phyloP scores from a whole-genome alignment of 2,888 invertebrate species.

The Choristoneura rosaceana region DNA sequence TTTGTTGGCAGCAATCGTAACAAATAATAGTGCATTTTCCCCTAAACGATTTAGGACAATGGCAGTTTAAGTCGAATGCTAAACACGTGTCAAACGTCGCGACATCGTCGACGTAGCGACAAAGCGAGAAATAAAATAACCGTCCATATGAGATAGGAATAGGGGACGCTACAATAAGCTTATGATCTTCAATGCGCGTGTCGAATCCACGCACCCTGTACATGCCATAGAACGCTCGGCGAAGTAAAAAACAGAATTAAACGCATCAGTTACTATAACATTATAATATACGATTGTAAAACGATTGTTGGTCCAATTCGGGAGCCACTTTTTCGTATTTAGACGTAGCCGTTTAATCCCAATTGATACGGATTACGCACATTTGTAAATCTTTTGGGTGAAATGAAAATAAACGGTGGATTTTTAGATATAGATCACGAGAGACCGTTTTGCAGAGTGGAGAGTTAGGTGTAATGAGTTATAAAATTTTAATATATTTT shows the following conservation, averaged over 20 bases:
- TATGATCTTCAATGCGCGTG: conserved; percentile 67
- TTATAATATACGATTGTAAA: conserved; percentile 69
- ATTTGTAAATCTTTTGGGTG: conserved; percentile 25
- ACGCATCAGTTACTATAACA: conserved; percentile 65
- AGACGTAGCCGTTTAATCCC: conserved; percentile 46
- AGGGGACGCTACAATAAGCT: conserved; percentile 60
- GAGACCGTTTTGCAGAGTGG: neutral
- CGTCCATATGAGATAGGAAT: conserved; percentile 71
- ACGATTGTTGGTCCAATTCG: conserved; percentile 56
- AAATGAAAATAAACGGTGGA: conserved; percentile 7
- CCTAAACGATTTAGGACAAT: conserved; percentile 74
- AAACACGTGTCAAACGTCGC: conserved; percentile 81
- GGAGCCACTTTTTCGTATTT: conserved; percentile 28
- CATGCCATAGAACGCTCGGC: conserved; percentile 60
- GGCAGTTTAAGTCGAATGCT: conserved; percentile 75
- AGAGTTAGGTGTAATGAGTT: neutral
- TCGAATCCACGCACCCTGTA: conserved; percentile 72
- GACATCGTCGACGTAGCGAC: conserved; percentile 74
- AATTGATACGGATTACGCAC: conserved; percentile 36
- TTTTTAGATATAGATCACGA: neutral
- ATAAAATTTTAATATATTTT: neutral
- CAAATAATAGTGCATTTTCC: conserved; percentile 58
- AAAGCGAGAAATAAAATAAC: conserved; percentile 76
- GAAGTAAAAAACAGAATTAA: conserved; percentile 78
- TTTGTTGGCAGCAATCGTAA: conserved; percentile 44